Percentiles rank a stretch among this genome's conserved stretches.
Conservation (phyloP, 2,797 vertebrate species). For the Danio albolineatus region DNA sequence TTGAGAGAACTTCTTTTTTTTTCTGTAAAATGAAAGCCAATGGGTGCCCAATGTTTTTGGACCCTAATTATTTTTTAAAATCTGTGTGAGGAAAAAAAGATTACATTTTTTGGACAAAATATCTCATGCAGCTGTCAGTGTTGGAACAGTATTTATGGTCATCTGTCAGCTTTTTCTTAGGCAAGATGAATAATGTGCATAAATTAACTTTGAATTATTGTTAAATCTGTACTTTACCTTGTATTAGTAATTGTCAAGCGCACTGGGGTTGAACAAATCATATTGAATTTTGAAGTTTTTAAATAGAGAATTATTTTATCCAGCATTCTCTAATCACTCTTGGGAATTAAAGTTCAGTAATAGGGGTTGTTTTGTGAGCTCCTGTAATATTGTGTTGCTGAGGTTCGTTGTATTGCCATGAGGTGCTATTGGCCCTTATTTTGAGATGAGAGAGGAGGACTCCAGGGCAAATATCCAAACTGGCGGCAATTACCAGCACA, state of each 20-base stretch:
- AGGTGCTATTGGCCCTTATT: slow-evolving; percentile 21
- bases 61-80: not conserved
- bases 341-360: slow-evolving; percentile 17
- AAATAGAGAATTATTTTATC: slow-evolving; percentile 21
- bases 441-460: slow-evolving; percentile 24
- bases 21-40: not conserved
- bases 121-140: not conserved
- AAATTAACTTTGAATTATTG: not conserved
- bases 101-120: not conserved
- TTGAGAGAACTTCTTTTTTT: too few species aligned
- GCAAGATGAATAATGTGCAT: slow-evolving; percentile 11
- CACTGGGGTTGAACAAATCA: slow-evolving; percentile 24
- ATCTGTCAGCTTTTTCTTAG: not conserved
- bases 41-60: not conserved
- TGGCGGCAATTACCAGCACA: slow-evolving; percentile 13
- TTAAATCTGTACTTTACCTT: slow-evolving; percentile 2
- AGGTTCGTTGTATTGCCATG: not conserved
- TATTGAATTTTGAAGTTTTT: slow-evolving; percentile 1
- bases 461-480: slow-evolving; percentile 8
- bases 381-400: slow-evolving; percentile 15
- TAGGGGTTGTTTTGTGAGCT: slow-evolving; percentile 3
- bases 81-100: too few species aligned
- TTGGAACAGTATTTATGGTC: not conserved
- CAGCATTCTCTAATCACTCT: slow-evolving; percentile 23
- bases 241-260: slow-evolving; percentile 15